phyloP scores from a whole-genome alignment of 2,888 invertebrate genomes.

The Bhutanitis thaidina region DNA sequence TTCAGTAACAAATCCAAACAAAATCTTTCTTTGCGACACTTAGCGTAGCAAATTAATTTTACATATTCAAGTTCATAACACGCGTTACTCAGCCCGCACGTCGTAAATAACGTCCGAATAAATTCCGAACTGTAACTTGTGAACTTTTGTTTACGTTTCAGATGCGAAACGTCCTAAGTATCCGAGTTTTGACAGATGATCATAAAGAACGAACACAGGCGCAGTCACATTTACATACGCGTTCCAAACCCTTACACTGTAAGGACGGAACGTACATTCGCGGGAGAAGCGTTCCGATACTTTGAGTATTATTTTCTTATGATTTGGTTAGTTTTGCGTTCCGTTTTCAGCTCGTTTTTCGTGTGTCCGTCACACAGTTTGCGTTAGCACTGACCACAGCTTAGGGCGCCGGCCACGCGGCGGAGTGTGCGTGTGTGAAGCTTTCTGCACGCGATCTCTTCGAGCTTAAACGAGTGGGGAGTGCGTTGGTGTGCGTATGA shows the following conservation, averaged over 20 bases:
- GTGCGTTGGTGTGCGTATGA: slow-evolving; percentile 62
- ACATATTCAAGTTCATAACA: slow-evolving; percentile 70
- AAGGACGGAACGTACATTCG: slow-evolving; percentile 27
- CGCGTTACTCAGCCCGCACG: slow-evolving; percentile 56
- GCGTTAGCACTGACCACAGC: slow-evolving; percentile 79
- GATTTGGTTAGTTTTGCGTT: slow-evolving; percentile 63
- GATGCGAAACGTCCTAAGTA: slow-evolving; percentile 74
- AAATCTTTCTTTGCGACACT: slow-evolving; percentile 49
- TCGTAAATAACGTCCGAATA: slow-evolving; percentile 65
- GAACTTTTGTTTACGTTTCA: slow-evolving; percentile 77
- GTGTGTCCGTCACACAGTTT: slow-evolving; percentile 80
- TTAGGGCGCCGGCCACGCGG: slow-evolving; percentile 75
- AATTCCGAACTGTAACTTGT: slow-evolving; percentile 43
- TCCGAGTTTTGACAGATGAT: slow-evolving; percentile 75
- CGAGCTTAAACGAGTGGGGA: slow-evolving; percentile 69
- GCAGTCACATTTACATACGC: slow-evolving; percentile 69
- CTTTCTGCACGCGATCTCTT: slow-evolving; percentile 77
- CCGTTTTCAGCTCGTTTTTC: slow-evolving; percentile 77
- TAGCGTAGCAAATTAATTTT: slow-evolving; percentile 63
- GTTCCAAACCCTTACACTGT: slow-evolving; percentile 32
- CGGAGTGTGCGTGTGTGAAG: slow-evolving; percentile 73
- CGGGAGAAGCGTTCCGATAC: slow-evolving; percentile 33
- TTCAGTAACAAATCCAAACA: slow-evolving; percentile 66
- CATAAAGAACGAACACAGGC: slow-evolving; percentile 66
- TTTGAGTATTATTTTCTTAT: slow-evolving; percentile 41